Conservation (phyloP, 2,888 invertebrate genomes). For the Alcis repandata region DNA sequence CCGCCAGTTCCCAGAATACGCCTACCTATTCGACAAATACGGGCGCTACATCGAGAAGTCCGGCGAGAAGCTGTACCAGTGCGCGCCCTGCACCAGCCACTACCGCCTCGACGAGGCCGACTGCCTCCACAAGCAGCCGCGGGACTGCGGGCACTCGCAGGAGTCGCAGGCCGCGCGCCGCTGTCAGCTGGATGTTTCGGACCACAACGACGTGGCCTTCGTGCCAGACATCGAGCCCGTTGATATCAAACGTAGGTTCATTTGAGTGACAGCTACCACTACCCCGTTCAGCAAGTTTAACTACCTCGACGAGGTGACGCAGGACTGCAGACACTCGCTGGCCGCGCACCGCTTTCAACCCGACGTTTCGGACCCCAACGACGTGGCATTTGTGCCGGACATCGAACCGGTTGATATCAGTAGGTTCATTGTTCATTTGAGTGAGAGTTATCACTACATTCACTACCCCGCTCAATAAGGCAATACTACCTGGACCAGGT, state of each 20-base stretch:
- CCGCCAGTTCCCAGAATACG: constrained; percentile 41
- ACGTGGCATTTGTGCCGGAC: constrained; percentile 56
- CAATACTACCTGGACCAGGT: constrained; percentile 57
- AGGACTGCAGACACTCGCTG: constrained; percentile 66
- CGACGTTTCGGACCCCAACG: constrained; percentile 53
- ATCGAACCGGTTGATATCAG: constrained; percentile 58
- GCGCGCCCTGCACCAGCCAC: constrained; percentile 64
- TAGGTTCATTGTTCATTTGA: no score
- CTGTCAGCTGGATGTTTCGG: constrained; percentile 58
- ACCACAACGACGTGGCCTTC: constrained; percentile 52
- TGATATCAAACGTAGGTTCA: constrained; percentile 63
- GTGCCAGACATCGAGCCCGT: constrained; percentile 56
- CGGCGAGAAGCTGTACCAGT: constrained; percentile 66
- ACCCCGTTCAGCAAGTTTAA: constrained; percentile 54
- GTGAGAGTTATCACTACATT: no score
- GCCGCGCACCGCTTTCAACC: constrained; percentile 58
- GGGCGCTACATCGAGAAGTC: constrained; percentile 64
- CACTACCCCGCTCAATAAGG: constrained; percentile 54
- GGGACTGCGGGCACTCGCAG: constrained; percentile 68
- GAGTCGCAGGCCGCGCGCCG: constrained; percentile 46
- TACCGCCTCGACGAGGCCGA: constrained; percentile 59
- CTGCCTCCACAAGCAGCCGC: constrained; percentile 55
- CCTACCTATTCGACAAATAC: constrained; percentile 63
- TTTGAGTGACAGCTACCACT: constrained; percentile 66
- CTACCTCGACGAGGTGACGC: constrained; percentile 55